Evolutionary conservation across 2,888 invertebrate genomes (phyloP), one percentile per base, ranked within the genome.

Genomic region (Cybosia mesomella): DNA sequence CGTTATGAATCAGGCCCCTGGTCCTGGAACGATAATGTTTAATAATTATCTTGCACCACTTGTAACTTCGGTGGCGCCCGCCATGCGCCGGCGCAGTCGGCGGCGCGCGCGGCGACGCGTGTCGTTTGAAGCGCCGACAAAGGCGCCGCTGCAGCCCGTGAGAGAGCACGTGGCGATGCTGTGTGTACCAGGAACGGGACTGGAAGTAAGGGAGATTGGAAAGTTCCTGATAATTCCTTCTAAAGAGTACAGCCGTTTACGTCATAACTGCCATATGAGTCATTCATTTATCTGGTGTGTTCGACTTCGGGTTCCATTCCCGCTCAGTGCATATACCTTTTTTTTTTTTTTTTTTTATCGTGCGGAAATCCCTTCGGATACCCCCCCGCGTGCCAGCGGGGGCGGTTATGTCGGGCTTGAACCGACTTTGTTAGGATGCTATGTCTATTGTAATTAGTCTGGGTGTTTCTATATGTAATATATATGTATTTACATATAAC

Each of bases 91-190:
- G 83, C 83, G 82, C 87, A 79, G 72, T 68, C 74, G 70, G 78
- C 80, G 68, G 79, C 80, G 82, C 77, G 82, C 75, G 87, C 85
- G 83, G 87, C 85, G 87, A 83, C 85, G 88, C 89, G 85, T 87
- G 87, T 85, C 87, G 84, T 94, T 94, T 94, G 93, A 92, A 85
- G 79, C 80, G 87, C 93, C 94, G 93, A 92, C 93, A 93, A 94
- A 93, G 92, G 66, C 75, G 85, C 89, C 90, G 90, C 86, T 22
- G 9, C 15, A n/a, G 49, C 61, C 61, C 70, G 82, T 80, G 83
- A 79, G 83, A 80, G 72, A 81, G 81, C 89, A 87, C 88, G 89
- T 88, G 88, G 85, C n/a, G 76, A 70, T 66, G 72, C 71, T 78
- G 73, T 15, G 36, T 67, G 70, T 80, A 79, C 79, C 69, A 70